Percentiles rank a stretch among this genome's conserved stretches.
phyloP scores from a whole-genome alignment of 1,140 invertebrate species.

The Drosophila virilis region DNA sequence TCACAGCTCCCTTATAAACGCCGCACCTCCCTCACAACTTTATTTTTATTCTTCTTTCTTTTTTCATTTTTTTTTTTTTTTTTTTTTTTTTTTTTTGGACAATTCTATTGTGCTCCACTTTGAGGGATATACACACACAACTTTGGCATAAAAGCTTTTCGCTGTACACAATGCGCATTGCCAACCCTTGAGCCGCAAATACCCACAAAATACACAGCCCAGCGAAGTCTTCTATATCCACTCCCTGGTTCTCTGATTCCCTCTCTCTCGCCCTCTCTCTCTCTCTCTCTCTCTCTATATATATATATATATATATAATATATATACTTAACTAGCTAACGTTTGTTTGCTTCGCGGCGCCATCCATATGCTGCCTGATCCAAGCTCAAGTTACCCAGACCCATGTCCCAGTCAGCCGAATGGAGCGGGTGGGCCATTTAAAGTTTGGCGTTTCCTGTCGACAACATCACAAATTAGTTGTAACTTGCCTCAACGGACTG shows the following conservation, averaged over 20 bases:
- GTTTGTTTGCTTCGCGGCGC: slow-evolving; percentile 11
- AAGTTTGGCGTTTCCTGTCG: slow-evolving; percentile 53
- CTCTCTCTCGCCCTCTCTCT: background rate
- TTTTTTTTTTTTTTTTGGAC: slow-evolving; percentile 13
- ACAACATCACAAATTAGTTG: slow-evolving; percentile 43
- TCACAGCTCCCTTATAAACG: slow-evolving; percentile 3
- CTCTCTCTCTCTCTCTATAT: background rate
- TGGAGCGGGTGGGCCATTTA: slow-evolving; percentile 43
- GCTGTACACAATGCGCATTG: slow-evolving; percentile 43
- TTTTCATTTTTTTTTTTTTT: slow-evolving; percentile 5
- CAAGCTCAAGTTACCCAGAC: slow-evolving; percentile 20
- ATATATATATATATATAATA: too few relatives aligned
- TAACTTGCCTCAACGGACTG: slow-evolving; percentile 2
- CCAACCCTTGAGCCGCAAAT: slow-evolving; percentile 58
- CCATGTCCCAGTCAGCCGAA: background rate
- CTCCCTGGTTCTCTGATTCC: background rate
- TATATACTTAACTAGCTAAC: background rate
- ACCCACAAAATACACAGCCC: background rate
- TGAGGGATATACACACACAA: slow-evolving; percentile 10
- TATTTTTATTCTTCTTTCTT: background rate
- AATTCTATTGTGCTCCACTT: slow-evolving; percentile 46
- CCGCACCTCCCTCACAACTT: background rate
- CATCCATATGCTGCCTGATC: background rate
- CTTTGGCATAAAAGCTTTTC: slow-evolving; percentile 59
- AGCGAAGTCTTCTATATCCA: background rate